Conservation (phyloP, 2,888 invertebrate species). For the Dynastes tityus region DNA sequence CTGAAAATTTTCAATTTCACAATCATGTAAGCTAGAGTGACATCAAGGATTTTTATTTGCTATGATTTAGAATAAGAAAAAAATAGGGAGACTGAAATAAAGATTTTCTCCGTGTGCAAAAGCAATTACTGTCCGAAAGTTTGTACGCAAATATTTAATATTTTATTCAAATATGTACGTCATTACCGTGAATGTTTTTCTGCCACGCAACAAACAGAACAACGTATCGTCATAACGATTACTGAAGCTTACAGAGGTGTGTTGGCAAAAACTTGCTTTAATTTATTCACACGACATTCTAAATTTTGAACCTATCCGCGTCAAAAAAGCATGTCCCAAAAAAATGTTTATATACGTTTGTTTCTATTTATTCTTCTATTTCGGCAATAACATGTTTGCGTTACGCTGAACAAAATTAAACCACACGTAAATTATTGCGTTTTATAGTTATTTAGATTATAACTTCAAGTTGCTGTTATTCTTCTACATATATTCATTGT, state of each 20-base stretch:
- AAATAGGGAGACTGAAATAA: slow-evolving; percentile 30
- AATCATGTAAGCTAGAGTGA: slow-evolving; percentile 9
- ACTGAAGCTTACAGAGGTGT: slow-evolving; percentile 22
- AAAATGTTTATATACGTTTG: slow-evolving; percentile 21
- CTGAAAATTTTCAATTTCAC: slow-evolving; percentile 1
- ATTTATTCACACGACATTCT: slow-evolving; percentile 31
- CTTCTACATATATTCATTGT: no score
- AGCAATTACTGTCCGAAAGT: slow-evolving; percentile 36
- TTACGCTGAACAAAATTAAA: slow-evolving; percentile 9
- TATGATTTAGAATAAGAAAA: slow-evolving; percentile 29
- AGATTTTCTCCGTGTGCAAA: slow-evolving; percentile 43
- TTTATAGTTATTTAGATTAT: slow-evolving; percentile 3
- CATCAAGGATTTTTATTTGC: slow-evolving; percentile 32
- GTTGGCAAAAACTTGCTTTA: slow-evolving; percentile 24
- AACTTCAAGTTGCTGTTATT: not conserved
- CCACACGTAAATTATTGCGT: slow-evolving; percentile 9
- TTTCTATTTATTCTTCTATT: slow-evolving; percentile 32
- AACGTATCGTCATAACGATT: slow-evolving; percentile 42
- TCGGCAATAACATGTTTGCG: not conserved
- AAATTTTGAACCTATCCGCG: slow-evolving; percentile 28
- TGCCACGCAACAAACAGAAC: slow-evolving; percentile 36
- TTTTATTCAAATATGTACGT: slow-evolving; percentile 39
- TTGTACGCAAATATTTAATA: slow-evolving; percentile 32
- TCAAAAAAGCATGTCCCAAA: slow-evolving; percentile 11
- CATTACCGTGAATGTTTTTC: slow-evolving; percentile 36